Evolutionary conservation across 1,140 invertebrate genomes (phyloP).

Genomic region (Periplaneta americana): DNA sequence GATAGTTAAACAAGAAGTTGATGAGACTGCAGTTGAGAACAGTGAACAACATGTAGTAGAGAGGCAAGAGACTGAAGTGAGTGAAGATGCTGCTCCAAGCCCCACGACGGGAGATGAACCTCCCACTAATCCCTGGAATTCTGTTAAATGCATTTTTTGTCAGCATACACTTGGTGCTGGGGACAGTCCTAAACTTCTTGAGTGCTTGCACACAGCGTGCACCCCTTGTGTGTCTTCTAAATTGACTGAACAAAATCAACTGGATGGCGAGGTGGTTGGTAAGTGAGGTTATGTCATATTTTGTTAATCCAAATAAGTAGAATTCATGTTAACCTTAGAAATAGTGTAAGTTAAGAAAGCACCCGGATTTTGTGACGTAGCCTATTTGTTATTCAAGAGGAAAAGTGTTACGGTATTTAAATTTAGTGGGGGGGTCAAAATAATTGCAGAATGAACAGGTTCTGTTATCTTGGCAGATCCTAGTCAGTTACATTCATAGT

Average conservation of each 20-base stretch:
- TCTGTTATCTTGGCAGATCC: no score
- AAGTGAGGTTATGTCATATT: slow-evolving; percentile 12
- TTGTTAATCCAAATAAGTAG: no score
- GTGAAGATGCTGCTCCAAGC: slow-evolving; percentile 7
- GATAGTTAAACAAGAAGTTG: slow-evolving; percentile 7
- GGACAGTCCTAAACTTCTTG: slow-evolving; percentile 70
- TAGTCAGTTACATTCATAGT: no score
- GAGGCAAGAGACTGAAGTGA: not conserved
- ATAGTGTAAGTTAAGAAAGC: no score
- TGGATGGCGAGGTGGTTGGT: slow-evolving; percentile 35
- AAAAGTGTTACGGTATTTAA: no score
- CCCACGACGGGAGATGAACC: slow-evolving; percentile 17
- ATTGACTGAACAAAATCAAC: slow-evolving; percentile 51
- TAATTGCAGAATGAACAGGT: no score
- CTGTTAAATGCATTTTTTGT: slow-evolving; percentile 61
- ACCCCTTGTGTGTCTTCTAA: slow-evolving; percentile 66
- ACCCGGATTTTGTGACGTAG: no score
- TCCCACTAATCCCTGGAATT: slow-evolving; percentile 24
- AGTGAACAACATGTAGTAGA: not conserved
- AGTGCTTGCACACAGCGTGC: slow-evolving; percentile 82
- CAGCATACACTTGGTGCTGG: slow-evolving; percentile 49
- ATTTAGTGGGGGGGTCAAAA: no score
- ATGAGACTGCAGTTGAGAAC: not conserved
- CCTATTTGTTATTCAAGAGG: no score
- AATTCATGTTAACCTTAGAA: no score